Evolutionary conservation across 2,113 vertebrate genomes (phyloP).

Genomic region (Thomomys bottae): DNA sequence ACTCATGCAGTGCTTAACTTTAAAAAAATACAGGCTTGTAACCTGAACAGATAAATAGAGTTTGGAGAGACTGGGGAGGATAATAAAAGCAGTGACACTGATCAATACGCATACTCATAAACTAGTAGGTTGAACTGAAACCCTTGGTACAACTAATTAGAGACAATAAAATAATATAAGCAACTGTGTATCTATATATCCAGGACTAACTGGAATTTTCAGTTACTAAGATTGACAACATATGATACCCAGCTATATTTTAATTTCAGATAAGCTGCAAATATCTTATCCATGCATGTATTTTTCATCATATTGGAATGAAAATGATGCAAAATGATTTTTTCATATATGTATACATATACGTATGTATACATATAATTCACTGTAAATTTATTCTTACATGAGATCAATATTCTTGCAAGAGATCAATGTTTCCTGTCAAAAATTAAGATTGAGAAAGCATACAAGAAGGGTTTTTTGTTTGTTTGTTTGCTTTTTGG

Average conservation of each 20-base stretch:
- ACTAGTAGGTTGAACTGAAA: too few species aligned
- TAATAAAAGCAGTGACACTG: too few species aligned
- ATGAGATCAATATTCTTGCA: not conserved
- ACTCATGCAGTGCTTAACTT: not conserved
- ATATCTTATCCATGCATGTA: not conserved
- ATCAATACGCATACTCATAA: too few species aligned
- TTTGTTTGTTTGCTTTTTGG: too few species aligned
- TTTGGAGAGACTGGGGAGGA: too few species aligned
- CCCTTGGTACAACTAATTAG: too few species aligned
- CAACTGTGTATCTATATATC: not conserved
- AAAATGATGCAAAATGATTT: too few species aligned
- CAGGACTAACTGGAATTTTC: not conserved
- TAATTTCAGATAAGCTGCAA: conserved; percentile 13
- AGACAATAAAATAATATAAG: too few species aligned
- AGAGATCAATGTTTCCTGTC: too few species aligned
- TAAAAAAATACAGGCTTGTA: not conserved
- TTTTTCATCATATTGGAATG: not conserved
- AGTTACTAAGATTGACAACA: conserved; percentile 16
- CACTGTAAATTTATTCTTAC: conserved; percentile 38
- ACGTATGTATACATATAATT: too few species aligned
- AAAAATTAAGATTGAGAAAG: conserved; percentile 69
- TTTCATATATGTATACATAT: too few species aligned
- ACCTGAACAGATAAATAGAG: too few species aligned
- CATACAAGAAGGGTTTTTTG: not conserved
- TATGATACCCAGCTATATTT: not conserved